A percentile compares a stretch with the other conserved stretches of the same genome.
Evolutionary conservation across 2,113 vertebrate genomes (phyloP).

Genomic region (Vanacampus margaritifer): DNA sequence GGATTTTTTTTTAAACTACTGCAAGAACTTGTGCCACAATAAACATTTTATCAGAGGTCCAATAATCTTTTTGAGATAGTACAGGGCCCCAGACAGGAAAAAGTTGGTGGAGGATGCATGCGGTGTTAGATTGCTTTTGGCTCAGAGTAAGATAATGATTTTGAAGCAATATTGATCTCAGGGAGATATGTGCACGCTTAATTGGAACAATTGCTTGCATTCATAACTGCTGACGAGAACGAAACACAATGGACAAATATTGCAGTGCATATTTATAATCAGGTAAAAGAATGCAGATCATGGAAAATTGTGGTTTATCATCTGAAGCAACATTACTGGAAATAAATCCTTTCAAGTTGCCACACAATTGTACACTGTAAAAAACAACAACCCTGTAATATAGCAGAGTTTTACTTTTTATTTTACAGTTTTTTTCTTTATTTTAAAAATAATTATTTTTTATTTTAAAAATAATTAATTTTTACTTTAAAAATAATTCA

Average conservation of each 20-base stretch:
- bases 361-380: not conserved
- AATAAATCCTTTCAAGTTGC: slow-evolving; percentile 18
- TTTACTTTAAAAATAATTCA: too few relatives aligned
- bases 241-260: slow-evolving; percentile 18
- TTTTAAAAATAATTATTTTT: too few relatives aligned
- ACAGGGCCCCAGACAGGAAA: slow-evolving; percentile 25
- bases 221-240: not conserved
- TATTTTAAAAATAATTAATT: too few relatives aligned
- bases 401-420: too few relatives aligned
- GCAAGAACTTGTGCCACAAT: slow-evolving; percentile 60
- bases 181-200: not conserved
- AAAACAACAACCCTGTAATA: too few relatives aligned
- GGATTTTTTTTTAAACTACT: slow-evolving; percentile 57
- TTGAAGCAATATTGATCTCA: slow-evolving; percentile 16
- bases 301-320: slow-evolving; percentile 18
- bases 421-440: too few relatives aligned
- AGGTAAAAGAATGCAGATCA: not conserved
- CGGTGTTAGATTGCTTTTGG: slow-evolving; percentile 19
- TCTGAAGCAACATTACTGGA: slow-evolving; percentile 5
- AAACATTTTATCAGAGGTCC: slow-evolving; percentile 63
- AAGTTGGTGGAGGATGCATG: slow-evolving; percentile 18
- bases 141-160: slow-evolving; percentile 23
- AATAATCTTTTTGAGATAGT: slow-evolving; percentile 55
- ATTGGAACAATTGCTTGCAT: slow-evolving; percentile 2
- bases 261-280: slow-evolving; percentile 9